Evolutionary conservation across 2,113 vertebrate species (phyloP), one percentile per base, ranked within the genome.

Genomic region (Corynorhinus townsendii): DNA sequence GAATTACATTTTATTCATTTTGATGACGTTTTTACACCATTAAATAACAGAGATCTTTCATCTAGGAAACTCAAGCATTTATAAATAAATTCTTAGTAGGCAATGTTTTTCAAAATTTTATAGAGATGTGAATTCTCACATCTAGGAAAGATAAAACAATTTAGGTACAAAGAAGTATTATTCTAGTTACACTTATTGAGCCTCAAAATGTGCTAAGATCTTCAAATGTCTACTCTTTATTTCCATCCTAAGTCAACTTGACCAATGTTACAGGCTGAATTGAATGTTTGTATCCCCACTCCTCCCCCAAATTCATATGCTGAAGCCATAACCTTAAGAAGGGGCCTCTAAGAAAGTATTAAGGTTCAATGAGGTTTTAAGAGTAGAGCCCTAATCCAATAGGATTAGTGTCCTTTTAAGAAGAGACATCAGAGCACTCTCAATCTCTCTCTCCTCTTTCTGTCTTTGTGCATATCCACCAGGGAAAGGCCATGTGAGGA

Each of bases 1-100:
- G 33, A 76, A 59, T 90, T 93, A 43, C 11, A 56, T 66, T 96
- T 88, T 73, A 69, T 71, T 95, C 54, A 79, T 89, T 92, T 83
- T 81, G 56, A 94, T 91, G 83, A 92, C 62, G 88, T 85, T 33
- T 45, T 93, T 54, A 95, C 45, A 52, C 4, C 16, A 81, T 86
- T 88, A 91, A 95, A 72, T 88, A 89, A 93, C 8, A 59, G n/a
- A 59, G 24, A 68, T 71, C 8, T 69, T 94, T 95, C 73, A 90
- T 73, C 33, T 28, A 72, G 68, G 35, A 85, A 89, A 88, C 35
- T 82, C 17, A 54, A 92, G 35, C 33, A 62, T 49, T 79, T 56
- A 35, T 49, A 93, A 56, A 88, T 73, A 87, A 93, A 92, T 88
- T 85, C 49, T 83, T 24, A 86, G 19, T 28, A 89, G 68, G 16